Base-by-base conservation (phyloP, 1,140 invertebrate genomes). In the Bombyx mandarina region DNA sequence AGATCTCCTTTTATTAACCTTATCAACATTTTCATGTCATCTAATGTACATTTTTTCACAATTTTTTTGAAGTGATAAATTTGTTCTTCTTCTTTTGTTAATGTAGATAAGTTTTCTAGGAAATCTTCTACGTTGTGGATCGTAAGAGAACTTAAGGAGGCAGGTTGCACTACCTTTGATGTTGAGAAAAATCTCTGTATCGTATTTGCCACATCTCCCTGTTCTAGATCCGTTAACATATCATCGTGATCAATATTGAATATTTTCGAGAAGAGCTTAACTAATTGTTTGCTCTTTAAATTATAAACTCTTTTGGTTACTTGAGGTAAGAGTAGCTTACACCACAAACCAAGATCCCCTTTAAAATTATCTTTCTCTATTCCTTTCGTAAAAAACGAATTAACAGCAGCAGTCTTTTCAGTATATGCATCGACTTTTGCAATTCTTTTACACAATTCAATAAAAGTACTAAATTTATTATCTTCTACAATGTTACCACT, bases 61-160 rank as follows among this genome's bases (percentile, higher is more conserved):
- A 98, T 92, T 64, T 91, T 91, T 46, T 89, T 91, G 51, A 98
- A 93, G 65, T 95, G 90, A 57, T 91, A 88, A 18, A 92, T 91
- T 79, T 98, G 96, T 57, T 97, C 96, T 43, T 97, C 94, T 86
- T 98, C 97, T 76, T 91, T 95, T 0, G 95, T 96, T 10, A 96
- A 74, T 71, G 90, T 90, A 1, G 94, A 92, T 6, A 98, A 75
- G 51, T 93, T 86, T 61, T 93, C 88, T 6, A 98, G 86, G 73
- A 95, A 93, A 45, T 89, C 66, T 70, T 98, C 94, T 10, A 97
- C 91, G 66, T 97, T 92, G 69, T 94, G 91, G 35, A 98, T 70
- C 12, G 92, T 93, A 1, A 98, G 84, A 7, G 77, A 88, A 74
- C 95, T 97, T 60, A 94, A 92, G 50, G 84, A 77, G 10, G 90